A percentile compares a stretch with the other conserved stretches of the same genome.
These are phyloP conservation scores for Dasyornis broadbenti DNA, from an alignment of 2,113 vertebrate species.

Conservation along the genomic window DNA sequence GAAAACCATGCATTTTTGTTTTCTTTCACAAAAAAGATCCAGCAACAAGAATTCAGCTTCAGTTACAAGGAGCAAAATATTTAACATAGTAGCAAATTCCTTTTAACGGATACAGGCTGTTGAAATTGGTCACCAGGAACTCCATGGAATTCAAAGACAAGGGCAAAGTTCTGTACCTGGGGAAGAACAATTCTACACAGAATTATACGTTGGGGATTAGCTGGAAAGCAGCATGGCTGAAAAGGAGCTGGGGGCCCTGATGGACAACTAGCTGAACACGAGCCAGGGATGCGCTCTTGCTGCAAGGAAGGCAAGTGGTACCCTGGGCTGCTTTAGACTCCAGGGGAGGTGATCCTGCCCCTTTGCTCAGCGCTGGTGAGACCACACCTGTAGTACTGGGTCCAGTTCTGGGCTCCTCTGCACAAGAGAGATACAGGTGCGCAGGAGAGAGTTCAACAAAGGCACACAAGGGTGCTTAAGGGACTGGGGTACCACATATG, in stretches of 20 bases:
- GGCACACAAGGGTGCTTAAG: neutral
- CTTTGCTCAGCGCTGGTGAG: neutral
- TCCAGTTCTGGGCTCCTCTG: neutral
- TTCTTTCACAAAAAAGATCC: neutral
- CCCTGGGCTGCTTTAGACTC: neutral
- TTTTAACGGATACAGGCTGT: neutral
- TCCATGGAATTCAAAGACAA: neutral
- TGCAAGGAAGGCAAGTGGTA: neutral
- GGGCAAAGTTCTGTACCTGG: neutral
- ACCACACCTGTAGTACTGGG: neutral
- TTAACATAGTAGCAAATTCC: neutral
- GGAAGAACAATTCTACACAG: neutral
- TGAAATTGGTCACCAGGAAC: neutral
- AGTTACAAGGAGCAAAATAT: neutral
- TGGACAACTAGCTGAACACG: neutral
- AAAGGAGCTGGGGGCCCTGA: neutral
- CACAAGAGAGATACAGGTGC: rapidly evolving
- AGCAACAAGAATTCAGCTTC: neutral
- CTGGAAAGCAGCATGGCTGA: neutral
- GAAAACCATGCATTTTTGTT: neutral
- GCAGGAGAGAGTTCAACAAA: neutral
- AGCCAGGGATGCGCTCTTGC: neutral
- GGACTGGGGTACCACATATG: no score
- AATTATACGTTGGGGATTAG: no score
- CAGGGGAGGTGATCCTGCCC: neutral